Conservation (phyloP, 2,113 vertebrate genomes). For the Beaufortia kweichowensis region DNA sequence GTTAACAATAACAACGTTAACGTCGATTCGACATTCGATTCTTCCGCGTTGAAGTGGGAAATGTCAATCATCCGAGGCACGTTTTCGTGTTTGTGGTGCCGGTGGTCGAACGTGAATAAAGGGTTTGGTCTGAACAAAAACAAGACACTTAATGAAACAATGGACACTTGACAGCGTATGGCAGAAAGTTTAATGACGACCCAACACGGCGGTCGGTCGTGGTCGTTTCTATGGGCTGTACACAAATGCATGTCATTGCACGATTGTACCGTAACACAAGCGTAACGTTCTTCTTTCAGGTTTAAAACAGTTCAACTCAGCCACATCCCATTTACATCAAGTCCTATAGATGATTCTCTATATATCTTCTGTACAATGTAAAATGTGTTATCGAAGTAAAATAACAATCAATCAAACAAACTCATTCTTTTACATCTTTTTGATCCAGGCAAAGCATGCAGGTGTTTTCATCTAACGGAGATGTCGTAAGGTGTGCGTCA, state of each 20-base stretch:
- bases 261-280: constrained; percentile 69
- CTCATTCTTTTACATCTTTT: constrained; percentile 48
- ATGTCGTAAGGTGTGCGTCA: constrained; percentile 58
- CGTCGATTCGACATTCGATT: no score
- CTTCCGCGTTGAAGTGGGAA: no score
- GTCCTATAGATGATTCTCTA: constrained; percentile 67
- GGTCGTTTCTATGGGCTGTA: constrained; percentile 57
- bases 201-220: constrained; percentile 41
- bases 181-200: constrained; percentile 38
- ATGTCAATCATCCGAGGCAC: no score
- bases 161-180: not conserved
- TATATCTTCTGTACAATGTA: constrained; percentile 75
- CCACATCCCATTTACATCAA: constrained; percentile 70
- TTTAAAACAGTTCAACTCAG: constrained; percentile 66
- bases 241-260: constrained; percentile 61
- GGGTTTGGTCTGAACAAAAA: no score
- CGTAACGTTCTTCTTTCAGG: constrained; percentile 64
- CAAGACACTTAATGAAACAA: not conserved
- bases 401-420: constrained; percentile 60
- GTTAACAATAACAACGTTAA: no score
- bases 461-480: constrained; percentile 62
- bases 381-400: constrained; percentile 68
- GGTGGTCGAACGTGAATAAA: no score
- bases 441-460: constrained; percentile 69
- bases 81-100: no score